Evolutionary conservation across 2,113 vertebrate species (phyloP), one percentile per base, ranked within the genome.

Genomic region (Hyaena hyaena): DNA sequence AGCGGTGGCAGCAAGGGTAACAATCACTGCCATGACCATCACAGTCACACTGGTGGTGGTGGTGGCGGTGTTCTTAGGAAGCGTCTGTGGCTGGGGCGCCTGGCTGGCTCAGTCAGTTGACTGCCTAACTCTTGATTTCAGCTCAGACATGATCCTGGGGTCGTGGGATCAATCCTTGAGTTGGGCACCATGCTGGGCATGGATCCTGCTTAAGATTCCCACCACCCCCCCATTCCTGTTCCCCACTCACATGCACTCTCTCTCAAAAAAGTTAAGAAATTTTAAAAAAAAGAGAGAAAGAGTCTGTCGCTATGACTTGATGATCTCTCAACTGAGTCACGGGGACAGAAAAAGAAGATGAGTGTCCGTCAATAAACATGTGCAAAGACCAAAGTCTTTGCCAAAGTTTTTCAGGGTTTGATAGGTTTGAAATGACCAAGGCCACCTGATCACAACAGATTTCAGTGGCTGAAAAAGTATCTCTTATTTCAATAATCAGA

Each of bases 331-430:
- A 89, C 11, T 10, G 33, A 81, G n/a, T 33, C 10, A 24, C 26
- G 35, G 0, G 4, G 31, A 58, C 79, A 69, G 23, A 63, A 58
- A 88, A 39, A 14, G 8, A 16, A 1, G 2, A 4, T 19, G 45
- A 50, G 0, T 43, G 0, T 63, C 23, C 14, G 58, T 33, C 31
- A 71, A 65, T 1, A 82, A 35, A 26, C 15, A 45, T 6, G 0
- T 28, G 35, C 50, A 50, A 74, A 63, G 71, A 84, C 39, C 80
- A 39, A 50, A 50, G 50, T 50, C 50, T 50, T 50, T 50, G 7
- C 24, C 33, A 66, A 53, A 0, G 2, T 61, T 39, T 66, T 48
- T 58, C 50, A 9, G 28, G 10, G 35, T 74, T 48, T 53, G 15
- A 43, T 86, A 45, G 33, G 21, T 86, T 55, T 19, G 31, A 65